Evolutionary conservation across 2,797 vertebrate genomes (phyloP).

Genomic region (Hipposideros larvatus): DNA sequence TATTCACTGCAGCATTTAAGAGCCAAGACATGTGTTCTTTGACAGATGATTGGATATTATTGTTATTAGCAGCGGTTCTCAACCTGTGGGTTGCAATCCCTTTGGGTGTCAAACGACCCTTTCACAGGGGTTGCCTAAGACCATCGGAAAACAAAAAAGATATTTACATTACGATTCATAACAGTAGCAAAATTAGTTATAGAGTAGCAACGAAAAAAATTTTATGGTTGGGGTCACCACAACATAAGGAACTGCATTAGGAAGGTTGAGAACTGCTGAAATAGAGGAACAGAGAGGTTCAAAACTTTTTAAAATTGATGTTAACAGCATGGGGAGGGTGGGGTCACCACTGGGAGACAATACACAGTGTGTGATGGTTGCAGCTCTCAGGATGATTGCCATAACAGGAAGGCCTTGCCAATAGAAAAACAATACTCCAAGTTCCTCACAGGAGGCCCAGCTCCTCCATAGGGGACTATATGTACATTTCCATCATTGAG

Average conservation of each 20-base stretch:
- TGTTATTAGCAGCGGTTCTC: background rate
- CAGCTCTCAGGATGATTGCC: background rate
- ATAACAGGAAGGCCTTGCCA: background rate
- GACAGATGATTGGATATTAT: background rate
- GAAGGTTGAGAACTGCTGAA: no score
- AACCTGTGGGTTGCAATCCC: no score
- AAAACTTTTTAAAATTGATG: background rate
- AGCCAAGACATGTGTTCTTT: no score
- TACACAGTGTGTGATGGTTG: background rate
- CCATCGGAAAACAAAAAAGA: no score
- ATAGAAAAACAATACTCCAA: background rate
- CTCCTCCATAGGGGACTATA: background rate
- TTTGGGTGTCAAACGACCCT: no score
- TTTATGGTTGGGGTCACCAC: no score
- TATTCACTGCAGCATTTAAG: no score
- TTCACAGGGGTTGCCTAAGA: no score
- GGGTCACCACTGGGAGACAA: background rate
- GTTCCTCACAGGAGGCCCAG: background rate
- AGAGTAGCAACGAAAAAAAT: no score
- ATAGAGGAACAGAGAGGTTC: background rate
- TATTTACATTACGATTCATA: no score
- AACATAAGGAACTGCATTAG: no score
- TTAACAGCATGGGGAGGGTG: background rate
- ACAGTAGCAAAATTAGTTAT: no score
- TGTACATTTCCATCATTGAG: background rate